Evolutionary conservation across 2,888 invertebrate species (phyloP).

Genomic region (Salticus scenicus): DNA sequence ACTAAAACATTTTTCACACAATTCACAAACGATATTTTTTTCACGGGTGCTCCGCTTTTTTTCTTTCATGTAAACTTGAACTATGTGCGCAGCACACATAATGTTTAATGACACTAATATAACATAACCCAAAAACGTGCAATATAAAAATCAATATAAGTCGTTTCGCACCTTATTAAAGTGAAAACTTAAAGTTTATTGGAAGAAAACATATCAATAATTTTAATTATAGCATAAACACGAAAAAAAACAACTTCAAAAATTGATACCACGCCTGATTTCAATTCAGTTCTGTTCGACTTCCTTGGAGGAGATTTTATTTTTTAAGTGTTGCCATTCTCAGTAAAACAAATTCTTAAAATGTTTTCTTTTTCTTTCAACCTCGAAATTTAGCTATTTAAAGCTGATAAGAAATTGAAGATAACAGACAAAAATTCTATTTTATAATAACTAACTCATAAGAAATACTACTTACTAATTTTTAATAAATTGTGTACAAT

Average conservation of each 20-base stretch:
- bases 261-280: constrained; percentile 54
- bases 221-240: neutral
- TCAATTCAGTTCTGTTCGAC: constrained; percentile 69
- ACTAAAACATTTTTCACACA: constrained; percentile 48
- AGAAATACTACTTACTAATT: too few relatives aligned
- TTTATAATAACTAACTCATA: too few relatives aligned
- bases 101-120: neutral
- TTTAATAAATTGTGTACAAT: too few relatives aligned
- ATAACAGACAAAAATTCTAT: too few relatives aligned
- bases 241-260: neutral
- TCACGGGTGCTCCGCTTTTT: constrained; percentile 27
- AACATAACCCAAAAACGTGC: neutral
- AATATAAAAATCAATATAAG: constrained; percentile 1
- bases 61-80: constrained; percentile 18
- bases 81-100: neutral
- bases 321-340: too few relatives aligned
- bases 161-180: neutral
- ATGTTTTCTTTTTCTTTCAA: too few relatives aligned
- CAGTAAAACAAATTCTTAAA: too few relatives aligned
- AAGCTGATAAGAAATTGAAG: too few relatives aligned
- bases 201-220: neutral
- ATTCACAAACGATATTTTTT: constrained; percentile 39
- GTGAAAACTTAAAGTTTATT: neutral
- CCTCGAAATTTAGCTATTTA: too few relatives aligned
- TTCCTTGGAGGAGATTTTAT: neutral